Evolutionary conservation across 2,797 vertebrate genomes (phyloP).

Genomic region (Margarornis squamiger): DNA sequence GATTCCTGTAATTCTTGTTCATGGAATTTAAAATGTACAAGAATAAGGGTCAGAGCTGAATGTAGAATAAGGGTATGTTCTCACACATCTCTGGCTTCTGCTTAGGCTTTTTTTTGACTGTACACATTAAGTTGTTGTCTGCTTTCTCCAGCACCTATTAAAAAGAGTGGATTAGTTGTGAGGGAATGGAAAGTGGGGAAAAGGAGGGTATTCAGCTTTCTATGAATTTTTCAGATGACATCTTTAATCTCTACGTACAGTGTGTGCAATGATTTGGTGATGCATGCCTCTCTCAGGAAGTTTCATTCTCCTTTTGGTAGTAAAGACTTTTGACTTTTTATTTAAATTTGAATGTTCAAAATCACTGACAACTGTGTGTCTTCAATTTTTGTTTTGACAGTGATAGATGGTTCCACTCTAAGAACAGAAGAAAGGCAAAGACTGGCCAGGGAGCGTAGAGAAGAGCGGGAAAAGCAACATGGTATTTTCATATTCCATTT

Average conservation of each 20-base stretch:
- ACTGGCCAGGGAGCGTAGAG: constrained; percentile 90
- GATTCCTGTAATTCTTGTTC: neutral
- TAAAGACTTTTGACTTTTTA: neutral
- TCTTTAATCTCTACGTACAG: neutral
- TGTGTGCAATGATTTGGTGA: neutral
- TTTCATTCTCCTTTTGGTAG: neutral
- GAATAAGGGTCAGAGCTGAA: neutral
- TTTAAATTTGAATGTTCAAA: neutral
- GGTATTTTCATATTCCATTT: constrained; percentile 75
- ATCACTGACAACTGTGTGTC: neutral
- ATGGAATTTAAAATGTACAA: neutral
- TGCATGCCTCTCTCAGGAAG: neutral
- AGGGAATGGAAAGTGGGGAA: neutral
- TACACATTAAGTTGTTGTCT: neutral
- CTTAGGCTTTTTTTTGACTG: neutral
- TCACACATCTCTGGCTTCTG: neutral
- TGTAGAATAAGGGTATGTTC: neutral
- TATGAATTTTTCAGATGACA: neutral
- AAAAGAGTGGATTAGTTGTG: neutral
- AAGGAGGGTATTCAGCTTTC: neutral
- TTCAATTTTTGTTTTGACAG: constrained; percentile 71
- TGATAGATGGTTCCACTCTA: constrained; percentile 88
- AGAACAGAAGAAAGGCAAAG: constrained; percentile 90
- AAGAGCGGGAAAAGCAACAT: constrained; percentile 88
- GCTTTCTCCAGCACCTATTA: neutral